Base-by-base conservation (phyloP, 2,113 vertebrate species). In the Charadrius vociferus region DNA sequence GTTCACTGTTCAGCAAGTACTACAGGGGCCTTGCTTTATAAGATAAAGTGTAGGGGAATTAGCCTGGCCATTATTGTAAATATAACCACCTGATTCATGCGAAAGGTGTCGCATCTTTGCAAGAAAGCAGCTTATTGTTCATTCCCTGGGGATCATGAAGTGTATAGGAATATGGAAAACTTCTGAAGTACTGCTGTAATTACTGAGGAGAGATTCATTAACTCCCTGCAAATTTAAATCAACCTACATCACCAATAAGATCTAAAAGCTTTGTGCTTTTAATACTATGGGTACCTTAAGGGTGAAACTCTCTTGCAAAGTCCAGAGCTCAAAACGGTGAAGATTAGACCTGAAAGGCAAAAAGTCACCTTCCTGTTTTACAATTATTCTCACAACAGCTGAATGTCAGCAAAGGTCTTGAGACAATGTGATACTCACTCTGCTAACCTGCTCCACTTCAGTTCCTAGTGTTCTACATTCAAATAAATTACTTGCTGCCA, bases 401-500 rank as follows among this genome's bases (percentile, higher is more conserved):
- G 86, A 37, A n/a, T 66, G 93, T 67, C 71, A 39, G 50, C 70
- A 41, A 70, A 81, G 68, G 82, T 67, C 66, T 93, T 8, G 63
- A 34, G 89, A 56, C 79, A 55, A 30, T 10, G 47, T 36, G 84
- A 36, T 58, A 50, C 90, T 91, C 56, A 30, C 62, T 52, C 68
- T 65, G 77, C 71, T 95, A 73, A 86, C 29, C 81, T 62, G 87
- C 84, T 43, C 85, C 80, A 68, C 73, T 96, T 52, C 79, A 65
- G 67, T 56, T 93, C 67, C 62, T 73, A 16, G 52, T 34, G 87
- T 50, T 86, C 36, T 67, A 55, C 62, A 77, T 61, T 61, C 92
- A 84, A 23, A 71, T 83, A 72, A 91, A 91, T 84, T 65, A 80
- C 97, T 95, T 81, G n/a, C 71, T 58, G 88, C 79, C 81, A 94